Percentiles rank a stretch among this genome's conserved stretches.
Conservation (phyloP, 64 coral and sea anemone species). For the Porites australiensis region DNA sequence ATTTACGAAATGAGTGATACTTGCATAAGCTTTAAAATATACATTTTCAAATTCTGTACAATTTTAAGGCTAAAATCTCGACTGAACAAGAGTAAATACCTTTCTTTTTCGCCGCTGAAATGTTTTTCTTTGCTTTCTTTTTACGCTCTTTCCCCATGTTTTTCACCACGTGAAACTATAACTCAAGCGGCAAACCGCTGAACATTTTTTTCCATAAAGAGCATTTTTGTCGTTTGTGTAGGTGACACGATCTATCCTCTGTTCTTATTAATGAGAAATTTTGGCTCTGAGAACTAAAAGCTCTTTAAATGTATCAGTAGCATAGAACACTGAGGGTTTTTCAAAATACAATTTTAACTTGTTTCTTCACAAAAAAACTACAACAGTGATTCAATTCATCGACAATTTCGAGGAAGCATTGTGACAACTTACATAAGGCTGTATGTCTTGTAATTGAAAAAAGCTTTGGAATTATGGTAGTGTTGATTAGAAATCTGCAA, state of each 20-base stretch:
- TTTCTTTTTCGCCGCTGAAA: conserved; percentile 24
- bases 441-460: neutral
- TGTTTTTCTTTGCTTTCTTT: conserved; percentile 23
- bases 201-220: neutral
- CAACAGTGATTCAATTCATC: too few species aligned
- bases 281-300: too few species aligned
- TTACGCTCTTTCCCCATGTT: conserved; percentile 44
- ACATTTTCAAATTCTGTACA: neutral
- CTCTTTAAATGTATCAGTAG: too few species aligned
- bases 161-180: neutral
- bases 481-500: conserved; percentile 87
- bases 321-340: too few species aligned
- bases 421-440: neutral
- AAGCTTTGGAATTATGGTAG: conserved; percentile 79
- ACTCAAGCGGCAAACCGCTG: neutral
- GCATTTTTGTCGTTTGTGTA: neutral
- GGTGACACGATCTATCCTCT: neutral
- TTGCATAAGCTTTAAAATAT: too few species aligned
- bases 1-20: neutral
- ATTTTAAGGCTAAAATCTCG: too few species aligned
- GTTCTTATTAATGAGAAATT: too few species aligned
- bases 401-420: neutral
- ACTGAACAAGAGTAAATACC: neutral
- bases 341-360: too few species aligned
- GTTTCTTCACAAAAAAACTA: too few species aligned